Conservation (phyloP, 2,797 vertebrate genomes). For the Hypotaenidia okinawae region DNA sequence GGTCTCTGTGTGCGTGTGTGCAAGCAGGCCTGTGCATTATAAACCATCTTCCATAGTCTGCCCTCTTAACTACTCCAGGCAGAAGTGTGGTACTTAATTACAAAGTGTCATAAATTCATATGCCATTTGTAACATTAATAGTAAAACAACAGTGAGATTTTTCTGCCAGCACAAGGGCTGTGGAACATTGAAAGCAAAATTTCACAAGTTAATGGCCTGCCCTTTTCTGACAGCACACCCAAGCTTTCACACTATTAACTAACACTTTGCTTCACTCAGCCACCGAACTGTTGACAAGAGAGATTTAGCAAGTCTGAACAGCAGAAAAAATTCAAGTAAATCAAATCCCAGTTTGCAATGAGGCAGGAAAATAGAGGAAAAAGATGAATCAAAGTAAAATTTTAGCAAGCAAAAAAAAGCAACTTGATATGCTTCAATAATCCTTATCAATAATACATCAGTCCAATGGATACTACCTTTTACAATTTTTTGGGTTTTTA, state of each 20-base stretch:
- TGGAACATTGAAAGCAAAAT: slow-evolving; percentile 57
- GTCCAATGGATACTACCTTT: neutral
- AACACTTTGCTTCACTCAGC: slow-evolving; percentile 75
- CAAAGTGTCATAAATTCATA: slow-evolving; percentile 56
- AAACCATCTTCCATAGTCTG: neutral
- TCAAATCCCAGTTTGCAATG: slow-evolving; percentile 51
- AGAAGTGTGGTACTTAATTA: slow-evolving; percentile 63
- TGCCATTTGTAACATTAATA: slow-evolving; percentile 63
- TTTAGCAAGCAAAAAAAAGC: slow-evolving; percentile 7
- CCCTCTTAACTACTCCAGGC: neutral
- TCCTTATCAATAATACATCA: neutral
- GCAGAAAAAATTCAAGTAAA: slow-evolving; percentile 65
- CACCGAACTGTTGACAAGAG: slow-evolving; percentile 77
- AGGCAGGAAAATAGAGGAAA: slow-evolving; percentile 39
- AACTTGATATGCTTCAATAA: neutral
- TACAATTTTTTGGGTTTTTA: neutral
- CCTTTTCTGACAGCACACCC: slow-evolving; percentile 76
- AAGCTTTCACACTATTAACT: slow-evolving; percentile 78
- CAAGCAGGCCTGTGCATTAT: neutral
- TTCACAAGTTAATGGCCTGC: slow-evolving; percentile 76
- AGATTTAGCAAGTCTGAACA: slow-evolving; percentile 74
- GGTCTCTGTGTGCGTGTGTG: neutral
- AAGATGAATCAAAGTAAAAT: slow-evolving; percentile 12
- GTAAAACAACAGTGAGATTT: slow-evolving; percentile 59
- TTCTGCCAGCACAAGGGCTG: slow-evolving; percentile 45